Evolutionary conservation across 2,113 vertebrate species (phyloP).

Genomic region (human (Homo sapiens)): DNA sequence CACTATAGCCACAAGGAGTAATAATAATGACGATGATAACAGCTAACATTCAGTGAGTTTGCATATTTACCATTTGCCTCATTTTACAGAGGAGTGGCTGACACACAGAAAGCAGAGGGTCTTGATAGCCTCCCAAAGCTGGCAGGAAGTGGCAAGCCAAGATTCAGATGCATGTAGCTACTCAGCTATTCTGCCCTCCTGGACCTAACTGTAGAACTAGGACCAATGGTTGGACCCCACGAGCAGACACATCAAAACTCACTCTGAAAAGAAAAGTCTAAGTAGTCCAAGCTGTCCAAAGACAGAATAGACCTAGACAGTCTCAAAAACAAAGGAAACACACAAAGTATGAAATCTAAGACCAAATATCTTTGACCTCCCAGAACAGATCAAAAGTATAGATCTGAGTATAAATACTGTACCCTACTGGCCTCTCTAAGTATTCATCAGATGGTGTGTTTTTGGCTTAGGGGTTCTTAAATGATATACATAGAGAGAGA

Average conservation of each 20-base stretch:
- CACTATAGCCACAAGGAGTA: background rate
- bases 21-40: background rate
- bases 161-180: no score
- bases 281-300: background rate
- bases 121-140: background rate
- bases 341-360: background rate
- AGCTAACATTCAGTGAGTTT: background rate
- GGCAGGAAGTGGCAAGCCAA: background rate
- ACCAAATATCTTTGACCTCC: background rate
- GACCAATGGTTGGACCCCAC: background rate
- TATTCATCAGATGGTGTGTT: background rate
- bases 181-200: background rate
- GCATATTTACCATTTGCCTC: background rate
- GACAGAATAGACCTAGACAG: background rate
- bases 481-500: background rate
- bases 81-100: background rate
- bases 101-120: background rate
- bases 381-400: background rate
- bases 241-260: background rate
- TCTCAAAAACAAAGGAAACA: conserved; percentile 2
- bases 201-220: background rate
- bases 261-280: background rate
- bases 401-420: background rate
- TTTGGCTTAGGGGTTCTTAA: background rate
- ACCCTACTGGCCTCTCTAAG: background rate